Conservation (phyloP, 2,888 invertebrate species). For the Listrodromus nycthemerus region DNA sequence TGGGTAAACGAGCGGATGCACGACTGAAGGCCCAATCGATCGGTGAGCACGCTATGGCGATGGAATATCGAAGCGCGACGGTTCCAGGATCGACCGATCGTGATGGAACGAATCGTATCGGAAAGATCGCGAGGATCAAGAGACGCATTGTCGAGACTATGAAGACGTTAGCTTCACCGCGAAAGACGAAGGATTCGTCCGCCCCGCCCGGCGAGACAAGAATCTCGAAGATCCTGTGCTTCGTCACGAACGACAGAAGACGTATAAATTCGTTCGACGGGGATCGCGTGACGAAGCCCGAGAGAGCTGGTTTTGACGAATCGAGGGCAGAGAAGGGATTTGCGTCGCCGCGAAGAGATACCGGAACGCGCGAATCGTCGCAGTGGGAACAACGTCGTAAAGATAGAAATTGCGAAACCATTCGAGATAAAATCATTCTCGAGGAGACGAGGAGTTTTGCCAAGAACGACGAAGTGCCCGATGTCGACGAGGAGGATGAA, state of each 20-base stretch:
- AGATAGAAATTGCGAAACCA: conserved; percentile 17
- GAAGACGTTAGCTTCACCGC: conserved; percentile 78
- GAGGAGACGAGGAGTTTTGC: conserved; percentile 1
- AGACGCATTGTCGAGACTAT: conserved; percentile 74
- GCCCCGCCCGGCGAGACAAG: conserved; percentile 40
- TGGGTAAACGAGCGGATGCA: conserved; percentile 82
- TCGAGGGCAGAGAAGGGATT: conserved; percentile 30
- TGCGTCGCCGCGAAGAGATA: neutral
- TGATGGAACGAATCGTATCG: conserved; percentile 63
- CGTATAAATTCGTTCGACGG: conserved; percentile 8
- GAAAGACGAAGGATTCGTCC: conserved; percentile 69
- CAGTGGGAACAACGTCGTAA: conserved; percentile 22
- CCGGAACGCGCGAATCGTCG: conserved; percentile 3
- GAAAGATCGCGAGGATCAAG: conserved; percentile 74
- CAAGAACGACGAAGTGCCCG: neutral
- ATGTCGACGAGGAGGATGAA: conserved; percentile 8
- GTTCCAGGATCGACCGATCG: conserved; percentile 52
- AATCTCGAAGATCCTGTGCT: conserved; percentile 61
- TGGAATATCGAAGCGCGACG: conserved; percentile 52
- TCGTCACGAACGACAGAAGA: conserved; percentile 33
- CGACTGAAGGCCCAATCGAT: conserved; percentile 83
- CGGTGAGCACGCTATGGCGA: conserved; percentile 74
- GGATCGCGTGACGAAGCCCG: conserved; percentile 1
- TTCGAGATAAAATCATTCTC: conserved; percentile 24
- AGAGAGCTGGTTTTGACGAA: conserved; percentile 23